Evolutionary conservation across 2,888 invertebrate species (phyloP).

Genomic region (Polietes domitor): DNA sequence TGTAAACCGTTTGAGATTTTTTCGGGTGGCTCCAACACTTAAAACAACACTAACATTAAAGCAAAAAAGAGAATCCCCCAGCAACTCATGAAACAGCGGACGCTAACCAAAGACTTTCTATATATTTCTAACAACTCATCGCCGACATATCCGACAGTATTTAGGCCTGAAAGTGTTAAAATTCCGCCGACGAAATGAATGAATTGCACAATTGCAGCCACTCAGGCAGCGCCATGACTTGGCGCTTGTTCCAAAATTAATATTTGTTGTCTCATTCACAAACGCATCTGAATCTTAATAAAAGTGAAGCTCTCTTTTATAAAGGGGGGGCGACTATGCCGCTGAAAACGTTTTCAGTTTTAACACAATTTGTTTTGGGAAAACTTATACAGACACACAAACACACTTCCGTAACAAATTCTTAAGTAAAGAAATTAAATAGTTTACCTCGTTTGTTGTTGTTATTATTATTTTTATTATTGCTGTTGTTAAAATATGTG

Average conservation of each 20-base stretch:
- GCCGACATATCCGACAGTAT: not conserved
- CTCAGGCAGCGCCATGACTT: not conserved
- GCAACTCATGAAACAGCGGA: not conserved
- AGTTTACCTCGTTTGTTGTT: conserved; percentile 7
- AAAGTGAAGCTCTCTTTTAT: not conserved
- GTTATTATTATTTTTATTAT: not conserved
- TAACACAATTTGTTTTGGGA: conserved; percentile 26
- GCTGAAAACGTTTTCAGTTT: not conserved
- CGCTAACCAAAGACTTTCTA: not conserved
- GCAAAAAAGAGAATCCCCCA: not conserved
- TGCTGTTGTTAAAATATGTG: conserved; percentile 4
- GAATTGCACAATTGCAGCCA: not conserved
- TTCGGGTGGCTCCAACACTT: not conserved
- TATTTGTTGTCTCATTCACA: not conserved
- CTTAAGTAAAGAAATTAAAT: conserved; percentile 30
- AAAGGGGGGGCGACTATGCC: not conserved
- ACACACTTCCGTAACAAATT: conserved; percentile 36
- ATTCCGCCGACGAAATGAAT: not conserved
- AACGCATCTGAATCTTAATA: not conserved
- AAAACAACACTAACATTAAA: conserved; percentile 1
- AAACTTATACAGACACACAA: no score
- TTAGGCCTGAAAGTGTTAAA: conserved; percentile 5
- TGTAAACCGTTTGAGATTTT: not conserved
- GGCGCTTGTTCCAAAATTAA: not conserved
- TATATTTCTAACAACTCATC: not conserved